phyloP scores from a whole-genome alignment of 2,797 vertebrate species.

The Pampus argenteus region DNA sequence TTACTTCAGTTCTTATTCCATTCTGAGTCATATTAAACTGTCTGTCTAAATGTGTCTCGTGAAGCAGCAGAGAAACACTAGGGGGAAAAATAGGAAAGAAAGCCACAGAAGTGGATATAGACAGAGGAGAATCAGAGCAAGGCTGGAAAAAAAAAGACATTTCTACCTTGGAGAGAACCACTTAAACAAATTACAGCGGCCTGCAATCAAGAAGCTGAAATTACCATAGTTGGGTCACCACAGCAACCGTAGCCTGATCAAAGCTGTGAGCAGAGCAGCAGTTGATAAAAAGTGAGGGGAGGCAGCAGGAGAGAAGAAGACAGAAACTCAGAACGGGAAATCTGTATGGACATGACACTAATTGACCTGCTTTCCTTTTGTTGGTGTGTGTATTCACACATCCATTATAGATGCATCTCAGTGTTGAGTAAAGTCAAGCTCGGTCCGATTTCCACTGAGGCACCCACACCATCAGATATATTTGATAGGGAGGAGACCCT shows the following conservation, averaged over 20 bases:
- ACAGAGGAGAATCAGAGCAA: slow-evolving; percentile 24
- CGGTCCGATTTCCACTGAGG: slow-evolving; percentile 28
- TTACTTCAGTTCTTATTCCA: slow-evolving; percentile 26
- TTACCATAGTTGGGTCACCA: slow-evolving; percentile 80
- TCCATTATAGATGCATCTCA: slow-evolving; percentile 16
- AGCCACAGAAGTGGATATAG: not conserved
- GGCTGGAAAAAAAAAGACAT: slow-evolving; percentile 40
- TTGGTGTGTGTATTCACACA: not conserved
- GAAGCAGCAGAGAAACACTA: slow-evolving; percentile 37
- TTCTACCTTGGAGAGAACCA: slow-evolving; percentile 74
- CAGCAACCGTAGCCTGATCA: slow-evolving; percentile 73
- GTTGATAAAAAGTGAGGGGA: slow-evolving; percentile 32
- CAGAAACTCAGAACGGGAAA: slow-evolving; percentile 6
- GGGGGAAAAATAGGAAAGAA: slow-evolving; percentile 16
- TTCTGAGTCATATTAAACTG: slow-evolving; percentile 33
- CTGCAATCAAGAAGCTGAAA: slow-evolving; percentile 85
- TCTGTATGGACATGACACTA: slow-evolving; percentile 2
- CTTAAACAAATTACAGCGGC: slow-evolving; percentile 81
- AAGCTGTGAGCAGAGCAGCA: slow-evolving; percentile 51
- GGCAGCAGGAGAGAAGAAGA: slow-evolving; percentile 7
- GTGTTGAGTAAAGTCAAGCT: slow-evolving; percentile 18
- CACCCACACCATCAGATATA: slow-evolving; percentile 60
- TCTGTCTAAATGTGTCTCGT: slow-evolving; percentile 54
- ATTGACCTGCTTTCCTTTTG: not conserved
- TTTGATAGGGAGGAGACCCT: slow-evolving; percentile 48